Conservation (phyloP, 2,797 vertebrate species). For the Nyctibius grandis region DNA sequence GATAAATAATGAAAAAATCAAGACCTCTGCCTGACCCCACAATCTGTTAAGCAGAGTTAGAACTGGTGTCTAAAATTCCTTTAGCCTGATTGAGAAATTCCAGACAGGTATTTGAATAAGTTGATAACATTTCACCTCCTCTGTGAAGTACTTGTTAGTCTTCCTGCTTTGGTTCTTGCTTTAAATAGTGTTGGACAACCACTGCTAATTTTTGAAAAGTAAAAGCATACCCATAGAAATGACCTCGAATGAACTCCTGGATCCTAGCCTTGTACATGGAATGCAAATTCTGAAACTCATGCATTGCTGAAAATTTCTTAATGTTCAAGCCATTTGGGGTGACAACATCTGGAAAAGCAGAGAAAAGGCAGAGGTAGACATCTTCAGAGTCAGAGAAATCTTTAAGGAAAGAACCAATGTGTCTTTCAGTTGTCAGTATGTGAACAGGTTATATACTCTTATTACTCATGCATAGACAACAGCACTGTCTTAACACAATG, state of each 20-base stretch:
- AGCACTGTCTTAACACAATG: neutral
- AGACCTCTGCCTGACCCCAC: neutral
- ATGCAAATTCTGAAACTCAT: slow-evolving; percentile 97
- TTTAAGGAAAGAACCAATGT: neutral
- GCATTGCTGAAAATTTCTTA: slow-evolving; percentile 96
- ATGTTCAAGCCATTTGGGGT: slow-evolving; percentile 95
- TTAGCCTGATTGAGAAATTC: neutral
- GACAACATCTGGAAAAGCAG: slow-evolving; percentile 84
- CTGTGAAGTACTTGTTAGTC: neutral
- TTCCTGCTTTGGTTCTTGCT: neutral
- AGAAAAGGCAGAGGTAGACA: slow-evolving; percentile 39
- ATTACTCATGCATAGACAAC: neutral
- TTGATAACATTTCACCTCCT: neutral
- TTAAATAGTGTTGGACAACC: neutral
- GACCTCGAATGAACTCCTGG: slow-evolving; percentile 95
- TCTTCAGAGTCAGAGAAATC: slow-evolving; percentile 25
- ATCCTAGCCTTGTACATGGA: slow-evolving; percentile 88
- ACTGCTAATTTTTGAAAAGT: slow-evolving; percentile 4
- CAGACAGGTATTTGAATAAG: neutral
- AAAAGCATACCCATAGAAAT: slow-evolving; percentile 92
- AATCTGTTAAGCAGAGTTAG: neutral
- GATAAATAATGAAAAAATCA: neutral
- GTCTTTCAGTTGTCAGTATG: neutral
- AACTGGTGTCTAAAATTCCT: neutral
- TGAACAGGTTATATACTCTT: neutral